Evolutionary conservation across 2,113 vertebrate species (phyloP).

Genomic region (Coreoperca whiteheadi): DNA sequence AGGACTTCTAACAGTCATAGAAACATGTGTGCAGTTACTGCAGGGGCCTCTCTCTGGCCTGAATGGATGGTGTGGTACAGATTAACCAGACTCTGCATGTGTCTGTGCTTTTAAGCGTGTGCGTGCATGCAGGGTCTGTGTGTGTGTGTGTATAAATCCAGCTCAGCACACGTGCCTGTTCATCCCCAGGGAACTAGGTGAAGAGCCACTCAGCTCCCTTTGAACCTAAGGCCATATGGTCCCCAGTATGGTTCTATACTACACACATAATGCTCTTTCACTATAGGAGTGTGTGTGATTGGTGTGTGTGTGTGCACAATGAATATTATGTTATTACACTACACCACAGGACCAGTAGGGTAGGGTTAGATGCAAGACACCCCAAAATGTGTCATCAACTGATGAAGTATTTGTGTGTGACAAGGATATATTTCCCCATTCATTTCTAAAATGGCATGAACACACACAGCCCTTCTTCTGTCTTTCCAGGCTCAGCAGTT

Average conservation of each 20-base stretch:
- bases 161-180: slow-evolving; percentile 72
- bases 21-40: slow-evolving; percentile 75
- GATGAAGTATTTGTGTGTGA: not conserved
- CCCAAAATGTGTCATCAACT: not conserved
- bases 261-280: slow-evolving; percentile 60
- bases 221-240: slow-evolving; percentile 79
- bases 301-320: not conserved
- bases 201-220: slow-evolving; percentile 79
- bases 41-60: slow-evolving; percentile 67
- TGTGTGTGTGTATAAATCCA: slow-evolving; percentile 63
- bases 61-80: slow-evolving; percentile 78
- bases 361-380: not conserved
- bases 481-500: not conserved
- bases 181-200: slow-evolving; percentile 78
- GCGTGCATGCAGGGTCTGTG: slow-evolving; percentile 25
- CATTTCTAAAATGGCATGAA: not conserved
- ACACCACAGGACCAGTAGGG: not conserved
- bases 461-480: not conserved
- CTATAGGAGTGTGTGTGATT: not conserved
- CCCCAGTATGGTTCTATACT: slow-evolving; percentile 56
- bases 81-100: slow-evolving; percentile 77
- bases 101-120: slow-evolving; percentile 52
- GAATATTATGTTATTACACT: not conserved
- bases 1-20: slow-evolving; percentile 61
- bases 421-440: not conserved